Base-by-base conservation (phyloP, 2,797 vertebrate species). In the Mastacembelus armatus region DNA sequence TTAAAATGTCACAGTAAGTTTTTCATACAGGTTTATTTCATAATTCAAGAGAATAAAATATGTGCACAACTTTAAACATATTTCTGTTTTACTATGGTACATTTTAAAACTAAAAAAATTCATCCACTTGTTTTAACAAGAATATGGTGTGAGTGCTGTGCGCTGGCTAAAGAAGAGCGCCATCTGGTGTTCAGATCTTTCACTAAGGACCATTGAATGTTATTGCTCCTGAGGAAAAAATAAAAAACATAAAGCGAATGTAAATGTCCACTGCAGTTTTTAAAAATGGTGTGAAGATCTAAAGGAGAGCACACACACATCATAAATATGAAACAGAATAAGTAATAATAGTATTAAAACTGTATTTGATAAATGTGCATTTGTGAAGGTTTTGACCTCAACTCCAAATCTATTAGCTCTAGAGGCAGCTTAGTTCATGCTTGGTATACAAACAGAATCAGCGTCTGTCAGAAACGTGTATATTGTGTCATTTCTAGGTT, bases 401-500 rank as follows among this genome's bases (percentile, higher is more conserved):
- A 59, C 3, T 10, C 12, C 15, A 50, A 22, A 52, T 54, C 18
- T 40, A n/a, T 22, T 19, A 22, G 24, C 5, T 29, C 26, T 64
- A 74, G 43, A 21, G 65, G 49, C 43, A 77, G 47, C 63, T 78
- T 63, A 2, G 44, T 62, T 61, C 4, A 48, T 60, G 43, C 45
- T 73, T 71, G 56, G n/a, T n/a, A n/a, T 56, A 30, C 30, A 77
- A 56, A 72, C 27, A 74, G 48, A 63, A 63, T 42, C 39, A 59
- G 42, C 54, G 33, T 63, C 56, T 49, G 33, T 74, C 60, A 48
- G 54, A 64, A 62, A 47, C n/a, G 24, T 72, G 32, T 72, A 78
- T 55, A 84, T 45, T 74, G 59, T 82, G 59, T 59, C 72, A 63
- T 60, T 60, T 58, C 64, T 61, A 55, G 71, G 36, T 75, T 57